Evolutionary conservation across 2,113 vertebrate species (phyloP), one percentile per base, ranked within the genome.

Genomic region (Pongo pygmaeus): DNA sequence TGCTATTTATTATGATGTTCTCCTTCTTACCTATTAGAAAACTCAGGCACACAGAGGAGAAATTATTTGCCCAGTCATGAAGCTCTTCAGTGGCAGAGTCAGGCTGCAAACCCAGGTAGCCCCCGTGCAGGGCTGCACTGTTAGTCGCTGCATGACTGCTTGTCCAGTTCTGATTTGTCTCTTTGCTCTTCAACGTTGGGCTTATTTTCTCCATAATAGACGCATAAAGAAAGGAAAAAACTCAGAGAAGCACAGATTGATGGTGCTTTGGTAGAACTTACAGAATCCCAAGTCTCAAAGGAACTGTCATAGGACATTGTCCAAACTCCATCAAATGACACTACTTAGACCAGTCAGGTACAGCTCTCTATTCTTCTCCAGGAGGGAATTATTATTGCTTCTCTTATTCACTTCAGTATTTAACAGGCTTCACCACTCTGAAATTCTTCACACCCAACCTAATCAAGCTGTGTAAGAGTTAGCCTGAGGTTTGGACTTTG

Each of bases 361-460:
- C 84, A 20, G 46, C 30, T 48, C 52, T 90, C 88, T 85, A 8
- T 35, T 90, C 85, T 94, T 89, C 86, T 94, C 94, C 84, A 67
- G 43, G 67, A 77, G 20, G 77, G 84, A 90, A 75, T 80, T 69
- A n/a, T 43, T 95, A 80, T 25, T 48, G 43, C 59, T 69, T 85
- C 57, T 87, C 46, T 91, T 77, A 75, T 84, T 98, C 87, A 89
- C 77, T 80, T 88, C 48, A 79, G 83, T 86, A 91, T 96, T 91
- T 92, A 91, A 74, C 59, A 96, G 57, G 16, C 83, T 83, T 89
- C n/a, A 4, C 59, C 96, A 80, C 69, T 70, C 80, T 96, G 77
- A 97, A 96, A 78, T 84, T 97, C 90, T 96, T 96, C 97, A 96
- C 92, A 92, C 96, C 89, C 80, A 96, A 48, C 59, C 67, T 61